These are phyloP conservation scores for Lepus americanus DNA, from an alignment of 2,113 vertebrate species.

Conservation along the genomic window DNA sequence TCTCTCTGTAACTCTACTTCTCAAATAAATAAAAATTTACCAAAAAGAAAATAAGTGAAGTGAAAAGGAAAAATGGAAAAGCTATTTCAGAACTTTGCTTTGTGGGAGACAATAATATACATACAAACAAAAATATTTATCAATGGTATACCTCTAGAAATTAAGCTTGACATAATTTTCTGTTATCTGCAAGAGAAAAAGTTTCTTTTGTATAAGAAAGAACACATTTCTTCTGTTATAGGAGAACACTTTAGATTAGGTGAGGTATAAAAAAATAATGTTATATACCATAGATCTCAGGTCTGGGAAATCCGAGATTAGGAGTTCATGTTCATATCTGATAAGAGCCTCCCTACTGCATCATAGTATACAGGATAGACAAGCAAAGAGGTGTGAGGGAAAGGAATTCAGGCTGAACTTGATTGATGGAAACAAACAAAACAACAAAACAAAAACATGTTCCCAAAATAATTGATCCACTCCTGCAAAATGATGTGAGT, in stretches of 20 bases:
- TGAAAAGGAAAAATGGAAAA: not conserved
- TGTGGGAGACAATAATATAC: not conserved
- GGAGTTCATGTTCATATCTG: not conserved
- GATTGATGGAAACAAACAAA: too few relatives aligned
- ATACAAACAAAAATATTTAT: not conserved
- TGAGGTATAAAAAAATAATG: not conserved
- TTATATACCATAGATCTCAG: not conserved
- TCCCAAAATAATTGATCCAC: not conserved
- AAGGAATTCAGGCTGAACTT: not conserved
- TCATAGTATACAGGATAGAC: too few relatives aligned
- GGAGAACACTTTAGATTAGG: not conserved
- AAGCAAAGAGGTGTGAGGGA: not conserved
- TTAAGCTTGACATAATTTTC: not conserved
- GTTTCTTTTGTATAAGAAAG: not conserved
- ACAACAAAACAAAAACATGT: not conserved
- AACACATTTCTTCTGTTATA: not conserved
- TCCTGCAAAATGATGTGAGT: not conserved
- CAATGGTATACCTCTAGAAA: not conserved
- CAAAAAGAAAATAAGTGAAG: not conserved
- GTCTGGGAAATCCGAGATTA: not conserved
- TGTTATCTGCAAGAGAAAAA: not conserved
- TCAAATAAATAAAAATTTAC: too few relatives aligned
- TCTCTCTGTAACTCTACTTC: too few relatives aligned
- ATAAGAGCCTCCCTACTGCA: too few relatives aligned
- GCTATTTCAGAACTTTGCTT: not conserved